These are phyloP conservation scores for Gymnarchus niloticus DNA, from an alignment of 2,113 vertebrate species.

Conservation along the genomic window DNA sequence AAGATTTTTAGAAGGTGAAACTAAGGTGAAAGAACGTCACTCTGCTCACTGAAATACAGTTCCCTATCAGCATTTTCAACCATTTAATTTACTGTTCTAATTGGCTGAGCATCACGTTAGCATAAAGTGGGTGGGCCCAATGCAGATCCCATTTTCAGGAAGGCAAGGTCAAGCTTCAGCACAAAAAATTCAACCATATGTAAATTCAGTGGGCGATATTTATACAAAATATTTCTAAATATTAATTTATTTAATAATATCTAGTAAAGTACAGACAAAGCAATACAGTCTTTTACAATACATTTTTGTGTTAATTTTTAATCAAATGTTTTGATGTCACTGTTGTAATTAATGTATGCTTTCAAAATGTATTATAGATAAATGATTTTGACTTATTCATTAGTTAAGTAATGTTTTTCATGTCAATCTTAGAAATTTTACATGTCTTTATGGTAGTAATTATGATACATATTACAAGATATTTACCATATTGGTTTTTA, in stretches of 20 bases:
- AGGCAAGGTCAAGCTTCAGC: background rate
- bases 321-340: background rate
- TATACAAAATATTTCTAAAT: background rate
- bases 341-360: background rate
- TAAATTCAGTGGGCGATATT: background rate
- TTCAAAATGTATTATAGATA: background rate
- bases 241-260: background rate
- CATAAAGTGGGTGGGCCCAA: background rate
- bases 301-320: too few relatives aligned
- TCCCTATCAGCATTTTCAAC: background rate
- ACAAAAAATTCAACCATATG: background rate
- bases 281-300: background rate
- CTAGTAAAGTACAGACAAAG: background rate
- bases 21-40: background rate
- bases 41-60: background rate
- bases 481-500: background rate
- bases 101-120: background rate
- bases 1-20: background rate
- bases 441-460: background rate
- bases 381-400: too few relatives aligned
- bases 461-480: constrained; percentile 4
- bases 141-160: background rate
- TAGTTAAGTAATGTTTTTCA: background rate
- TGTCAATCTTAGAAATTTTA: background rate
- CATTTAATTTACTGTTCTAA: background rate